These are phyloP conservation scores for Agrotis segetum DNA, from an alignment of 2,888 invertebrate species.

Conservation along the genomic window DNA sequence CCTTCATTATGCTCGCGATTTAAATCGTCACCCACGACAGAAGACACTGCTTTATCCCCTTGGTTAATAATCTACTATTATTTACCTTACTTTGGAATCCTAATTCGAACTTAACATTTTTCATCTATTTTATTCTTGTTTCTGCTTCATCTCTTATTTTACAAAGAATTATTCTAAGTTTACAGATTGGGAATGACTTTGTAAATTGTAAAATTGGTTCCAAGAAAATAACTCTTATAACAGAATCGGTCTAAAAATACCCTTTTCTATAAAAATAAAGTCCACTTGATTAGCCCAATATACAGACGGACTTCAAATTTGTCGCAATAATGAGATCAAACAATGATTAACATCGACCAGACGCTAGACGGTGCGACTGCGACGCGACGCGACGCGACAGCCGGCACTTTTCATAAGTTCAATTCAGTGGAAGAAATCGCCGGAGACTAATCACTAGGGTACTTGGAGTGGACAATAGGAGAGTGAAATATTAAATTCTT, in stretches of 20 bases:
- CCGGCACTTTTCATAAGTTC: slow-evolving; percentile 86
- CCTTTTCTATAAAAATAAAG: slow-evolving; percentile 8
- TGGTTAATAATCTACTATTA: too few species aligned
- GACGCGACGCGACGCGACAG: slow-evolving; percentile 58
- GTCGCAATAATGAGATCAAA: slow-evolving; percentile 85
- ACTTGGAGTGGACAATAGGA: slow-evolving; percentile 67
- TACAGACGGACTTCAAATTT: slow-evolving; percentile 60
- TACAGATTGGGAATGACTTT: too few species aligned
- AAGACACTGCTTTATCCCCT: too few species aligned
- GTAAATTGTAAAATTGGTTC: too few species aligned
- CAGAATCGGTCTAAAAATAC: too few species aligned
- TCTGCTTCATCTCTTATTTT: neutral
- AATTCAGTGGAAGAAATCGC: slow-evolving; percentile 88
- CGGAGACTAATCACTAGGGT: slow-evolving; percentile 85
- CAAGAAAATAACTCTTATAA: too few species aligned
- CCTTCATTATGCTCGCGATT: too few species aligned
- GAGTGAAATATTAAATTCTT: slow-evolving; percentile 53
- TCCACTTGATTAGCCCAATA: slow-evolving; percentile 35
- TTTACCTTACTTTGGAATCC: too few species aligned
- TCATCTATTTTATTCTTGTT: neutral
- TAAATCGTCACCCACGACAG: too few species aligned
- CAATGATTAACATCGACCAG: slow-evolving; percentile 79
- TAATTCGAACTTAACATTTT: too few species aligned
- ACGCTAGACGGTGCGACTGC: slow-evolving; percentile 52
- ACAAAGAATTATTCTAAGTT: too few species aligned